phyloP scores from a whole-genome alignment of 1,140 invertebrate species.

The Rhopalosiphum maidis region DNA sequence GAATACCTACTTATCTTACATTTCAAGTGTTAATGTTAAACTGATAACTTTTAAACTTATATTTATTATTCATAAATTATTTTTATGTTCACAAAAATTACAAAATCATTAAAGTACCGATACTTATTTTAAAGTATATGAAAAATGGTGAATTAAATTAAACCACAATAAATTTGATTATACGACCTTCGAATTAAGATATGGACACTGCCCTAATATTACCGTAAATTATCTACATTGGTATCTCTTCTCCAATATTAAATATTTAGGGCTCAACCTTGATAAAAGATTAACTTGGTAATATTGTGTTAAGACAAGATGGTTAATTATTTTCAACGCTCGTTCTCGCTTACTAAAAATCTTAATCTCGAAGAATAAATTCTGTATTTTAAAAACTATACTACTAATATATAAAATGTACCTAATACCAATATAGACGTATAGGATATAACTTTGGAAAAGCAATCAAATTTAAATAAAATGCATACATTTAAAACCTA shows the following conservation, averaged over 20 bases:
- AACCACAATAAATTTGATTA: neutral
- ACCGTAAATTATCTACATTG: neutral
- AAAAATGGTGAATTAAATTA: neutral
- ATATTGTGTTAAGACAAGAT: neutral
- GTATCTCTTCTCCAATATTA: neutral
- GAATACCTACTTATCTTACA: neutral
- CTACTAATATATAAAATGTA: no score
- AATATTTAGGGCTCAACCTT: neutral
- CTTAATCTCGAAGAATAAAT: no score
- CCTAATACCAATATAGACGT: no score
- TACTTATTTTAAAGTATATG: neutral
- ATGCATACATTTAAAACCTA: no score
- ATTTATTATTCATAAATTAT: neutral
- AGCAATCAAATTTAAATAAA: no score
- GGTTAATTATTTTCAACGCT: neutral
- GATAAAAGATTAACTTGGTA: neutral
- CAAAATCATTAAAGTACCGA: neutral
- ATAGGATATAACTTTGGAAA: no score
- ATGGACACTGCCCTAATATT: neutral
- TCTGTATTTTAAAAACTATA: no score
- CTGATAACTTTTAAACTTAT: neutral
- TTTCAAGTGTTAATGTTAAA: neutral
- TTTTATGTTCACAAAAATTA: neutral
- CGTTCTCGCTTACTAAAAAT: neutral
- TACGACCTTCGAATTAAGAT: neutral